Evolutionary conservation across 2,797 vertebrate species (phyloP).

Genomic region (Lagothrix lagotricha): DNA sequence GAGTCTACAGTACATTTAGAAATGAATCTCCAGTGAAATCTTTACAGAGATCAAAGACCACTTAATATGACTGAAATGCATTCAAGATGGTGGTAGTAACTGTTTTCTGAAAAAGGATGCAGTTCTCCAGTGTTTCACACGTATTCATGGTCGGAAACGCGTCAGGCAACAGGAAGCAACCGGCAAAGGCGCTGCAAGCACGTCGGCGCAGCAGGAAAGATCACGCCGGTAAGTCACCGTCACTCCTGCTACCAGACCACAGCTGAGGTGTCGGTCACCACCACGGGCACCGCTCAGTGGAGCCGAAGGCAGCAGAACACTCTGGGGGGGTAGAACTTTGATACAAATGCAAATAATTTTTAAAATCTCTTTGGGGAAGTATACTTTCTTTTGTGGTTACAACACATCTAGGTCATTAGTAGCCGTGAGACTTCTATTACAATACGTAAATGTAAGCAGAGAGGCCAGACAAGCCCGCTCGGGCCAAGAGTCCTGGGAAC

Average conservation of each 20-base stretch:
- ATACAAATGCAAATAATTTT: background rate
- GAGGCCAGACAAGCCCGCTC: background rate
- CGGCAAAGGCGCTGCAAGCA: fast-evolving
- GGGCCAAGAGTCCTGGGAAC: background rate
- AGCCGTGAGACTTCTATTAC: background rate
- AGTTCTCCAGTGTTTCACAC: background rate
- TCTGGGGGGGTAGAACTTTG: background rate
- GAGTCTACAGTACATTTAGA: background rate
- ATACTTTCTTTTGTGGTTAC: background rate
- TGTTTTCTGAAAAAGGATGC: background rate
- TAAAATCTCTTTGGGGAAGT: background rate
- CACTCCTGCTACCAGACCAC: background rate
- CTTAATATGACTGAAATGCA: fast-evolving
- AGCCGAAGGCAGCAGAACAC: background rate
- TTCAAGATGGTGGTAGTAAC: fast-evolving
- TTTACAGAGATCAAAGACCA: background rate
- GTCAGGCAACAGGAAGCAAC: background rate
- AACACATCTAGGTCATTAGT: background rate
- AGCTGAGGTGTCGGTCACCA: background rate
- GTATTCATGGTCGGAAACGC: fast-evolving
- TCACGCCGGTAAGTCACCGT: background rate
- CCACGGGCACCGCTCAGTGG: background rate
- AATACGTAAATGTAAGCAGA: background rate
- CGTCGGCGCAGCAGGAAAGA: too few relatives aligned
- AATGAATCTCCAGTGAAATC: background rate